Evolutionary conservation across 2,113 vertebrate genomes (phyloP), one percentile per base, ranked within the genome.

Genomic region (Aphyosemion australe): DNA sequence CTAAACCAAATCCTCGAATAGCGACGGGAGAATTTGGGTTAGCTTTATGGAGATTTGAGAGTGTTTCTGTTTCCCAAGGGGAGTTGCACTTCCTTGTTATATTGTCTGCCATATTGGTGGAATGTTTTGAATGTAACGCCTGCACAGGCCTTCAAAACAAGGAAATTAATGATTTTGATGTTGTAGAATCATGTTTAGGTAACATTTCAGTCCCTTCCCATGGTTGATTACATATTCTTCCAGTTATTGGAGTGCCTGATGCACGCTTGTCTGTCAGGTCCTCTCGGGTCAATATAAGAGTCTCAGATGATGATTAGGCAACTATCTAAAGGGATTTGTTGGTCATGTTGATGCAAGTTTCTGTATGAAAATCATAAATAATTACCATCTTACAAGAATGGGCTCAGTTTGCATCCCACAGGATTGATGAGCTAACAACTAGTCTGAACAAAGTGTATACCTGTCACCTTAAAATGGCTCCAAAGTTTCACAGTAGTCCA

Each of bases 41-140:
- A 18, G 58, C 59, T 74, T 61, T 61, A 15, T 61, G 45, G 69
- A 45, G 62, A 68, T 62, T 70, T 65, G 53, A 55, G 62, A 72
- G 21, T 15, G 9, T 41, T 64, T 65, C 47, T 66, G 43, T 55
- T 65, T 67, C 51, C 45, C 39, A 61, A 57, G 69, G 72, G 70
- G 73, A 81, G 78, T 84, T 73, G 52, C 80, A 51, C 66, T 79
- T 86, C 82, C 74, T 78, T 89, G 65, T 87, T 72, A 60, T 89
- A 80, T 76, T 85, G 78, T 91, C 90, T 92, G 91, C 92, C 91
- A 92, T 92, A 92, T 93, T 93, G 92, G 91, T 86, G 84, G 90
- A 88, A 70, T 21, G 63, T 76, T 82, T 80, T 90, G 89, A 91
- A 92, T 92, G 89, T 92, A 90, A 81, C 37, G 88, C 87, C 89